Percentiles rank a stretch among this genome's conserved stretches.
These are phyloP conservation scores for Phaethon lepturus DNA, from an alignment of 2,113 vertebrate genomes.

Conservation along the genomic window DNA sequence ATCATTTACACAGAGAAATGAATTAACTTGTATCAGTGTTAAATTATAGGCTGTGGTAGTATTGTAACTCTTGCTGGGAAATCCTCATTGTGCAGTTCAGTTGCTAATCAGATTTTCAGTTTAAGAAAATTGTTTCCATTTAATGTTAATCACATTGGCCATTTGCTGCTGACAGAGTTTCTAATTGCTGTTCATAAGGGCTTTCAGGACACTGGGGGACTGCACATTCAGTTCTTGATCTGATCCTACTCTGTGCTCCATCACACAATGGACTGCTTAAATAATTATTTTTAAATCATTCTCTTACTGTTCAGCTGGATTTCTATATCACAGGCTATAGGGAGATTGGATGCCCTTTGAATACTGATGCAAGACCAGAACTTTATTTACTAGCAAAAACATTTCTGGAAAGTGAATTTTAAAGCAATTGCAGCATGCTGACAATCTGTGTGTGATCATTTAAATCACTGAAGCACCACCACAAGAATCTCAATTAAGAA, in stretches of 20 bases:
- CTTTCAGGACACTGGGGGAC: background rate
- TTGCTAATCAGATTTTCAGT: constrained; percentile 20
- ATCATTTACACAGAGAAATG: background rate
- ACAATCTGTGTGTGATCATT: background rate
- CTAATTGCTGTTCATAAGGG: background rate
- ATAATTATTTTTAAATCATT: constrained; percentile 8
- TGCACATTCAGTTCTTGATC: background rate
- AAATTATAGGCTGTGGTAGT: background rate
- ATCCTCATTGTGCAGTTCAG: background rate
- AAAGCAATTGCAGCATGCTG: background rate
- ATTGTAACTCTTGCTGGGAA: background rate
- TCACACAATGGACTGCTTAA: background rate
- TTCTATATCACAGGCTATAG: background rate
- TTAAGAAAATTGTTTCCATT: constrained; percentile 42
- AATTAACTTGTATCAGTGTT: background rate
- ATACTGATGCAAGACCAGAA: background rate
- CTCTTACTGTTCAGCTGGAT: background rate
- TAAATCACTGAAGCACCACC: background rate
- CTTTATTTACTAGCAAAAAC: background rate
- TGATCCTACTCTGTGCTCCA: background rate
- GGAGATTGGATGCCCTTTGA: background rate
- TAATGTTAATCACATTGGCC: constrained; percentile 30
- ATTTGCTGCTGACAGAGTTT: constrained; percentile 6
- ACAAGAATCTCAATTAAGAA: background rate
- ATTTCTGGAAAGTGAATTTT: background rate